Evolutionary conservation across 1,140 invertebrate species (phyloP).

Genomic region (Leguminivora glycinivorella): DNA sequence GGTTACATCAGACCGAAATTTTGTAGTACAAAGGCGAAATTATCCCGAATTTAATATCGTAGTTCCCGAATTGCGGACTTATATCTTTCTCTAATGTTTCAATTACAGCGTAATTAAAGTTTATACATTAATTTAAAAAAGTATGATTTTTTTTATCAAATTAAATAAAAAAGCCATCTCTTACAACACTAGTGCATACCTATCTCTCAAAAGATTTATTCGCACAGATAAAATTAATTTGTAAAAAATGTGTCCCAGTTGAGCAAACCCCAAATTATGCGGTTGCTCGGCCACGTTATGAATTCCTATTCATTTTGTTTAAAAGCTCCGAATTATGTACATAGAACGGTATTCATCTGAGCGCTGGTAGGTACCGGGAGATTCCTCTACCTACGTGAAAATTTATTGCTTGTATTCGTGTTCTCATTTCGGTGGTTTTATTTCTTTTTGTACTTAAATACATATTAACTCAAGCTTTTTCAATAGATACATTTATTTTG

Average conservation of each 20-base stretch:
- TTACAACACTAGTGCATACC: too few species aligned
- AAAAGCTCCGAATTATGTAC: constrained; percentile 19
- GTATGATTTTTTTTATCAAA: not conserved
- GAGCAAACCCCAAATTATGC: not conserved
- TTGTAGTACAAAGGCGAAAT: too few species aligned
- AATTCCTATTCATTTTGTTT: constrained; percentile 29
- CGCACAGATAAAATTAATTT: constrained; percentile 9
- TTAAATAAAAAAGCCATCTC: too few species aligned
- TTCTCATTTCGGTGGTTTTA: not conserved
- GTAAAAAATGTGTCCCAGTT: not conserved
- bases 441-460: not conserved
- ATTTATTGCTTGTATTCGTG: constrained; percentile 10
- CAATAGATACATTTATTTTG: too few species aligned
- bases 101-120: too few species aligned
- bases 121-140: too few species aligned
- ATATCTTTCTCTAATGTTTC: too few species aligned
- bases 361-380: not conserved
- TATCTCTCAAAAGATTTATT: not conserved
- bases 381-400: constrained; percentile 1
- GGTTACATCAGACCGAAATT: too few species aligned
- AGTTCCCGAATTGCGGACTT: too few species aligned
- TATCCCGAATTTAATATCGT: too few species aligned
- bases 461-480: too few species aligned
- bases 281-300: constrained; percentile 22
- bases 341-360: constrained; percentile 20